phyloP scores from a whole-genome alignment of 2,113 vertebrate genomes.

The Rallus limicola region DNA sequence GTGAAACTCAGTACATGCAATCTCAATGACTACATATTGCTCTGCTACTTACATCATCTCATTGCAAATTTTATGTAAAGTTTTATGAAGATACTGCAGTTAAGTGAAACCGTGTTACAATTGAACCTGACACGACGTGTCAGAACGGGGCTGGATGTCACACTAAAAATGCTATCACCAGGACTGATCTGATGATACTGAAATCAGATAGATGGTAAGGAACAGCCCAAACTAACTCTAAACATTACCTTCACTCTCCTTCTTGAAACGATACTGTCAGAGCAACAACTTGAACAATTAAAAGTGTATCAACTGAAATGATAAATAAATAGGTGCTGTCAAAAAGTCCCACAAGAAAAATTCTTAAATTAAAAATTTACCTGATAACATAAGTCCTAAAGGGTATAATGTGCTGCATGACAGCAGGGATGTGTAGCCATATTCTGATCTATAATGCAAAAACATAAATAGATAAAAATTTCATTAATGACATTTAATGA shows the following conservation, averaged over 20 bases:
- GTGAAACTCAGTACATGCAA: background rate
- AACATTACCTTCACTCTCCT: background rate
- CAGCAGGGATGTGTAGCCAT: constrained; percentile 98
- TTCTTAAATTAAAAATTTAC: constrained; percentile 73
- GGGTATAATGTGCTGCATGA: constrained; percentile 99
- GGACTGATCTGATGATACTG: background rate
- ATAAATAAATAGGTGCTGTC: background rate
- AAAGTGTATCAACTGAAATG: background rate
- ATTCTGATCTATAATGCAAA: constrained; percentile 91
- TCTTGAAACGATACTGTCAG: background rate
- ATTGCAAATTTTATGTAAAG: background rate
- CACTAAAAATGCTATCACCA: background rate
- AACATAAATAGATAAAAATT: constrained; percentile 40
- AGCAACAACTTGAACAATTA: background rate
- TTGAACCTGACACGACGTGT: background rate
- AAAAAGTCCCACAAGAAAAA: background rate
- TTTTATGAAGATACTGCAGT: background rate
- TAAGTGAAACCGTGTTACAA: background rate
- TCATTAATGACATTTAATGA: constrained; percentile 22
- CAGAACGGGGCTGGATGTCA: background rate
- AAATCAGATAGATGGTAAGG: background rate
- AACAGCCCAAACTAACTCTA: background rate
- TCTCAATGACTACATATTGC: background rate
- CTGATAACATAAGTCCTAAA: constrained; percentile 98
- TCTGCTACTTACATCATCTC: background rate